Base-by-base conservation (phyloP, 2,113 vertebrate species). In the Cranoglanis bouderius region DNA sequence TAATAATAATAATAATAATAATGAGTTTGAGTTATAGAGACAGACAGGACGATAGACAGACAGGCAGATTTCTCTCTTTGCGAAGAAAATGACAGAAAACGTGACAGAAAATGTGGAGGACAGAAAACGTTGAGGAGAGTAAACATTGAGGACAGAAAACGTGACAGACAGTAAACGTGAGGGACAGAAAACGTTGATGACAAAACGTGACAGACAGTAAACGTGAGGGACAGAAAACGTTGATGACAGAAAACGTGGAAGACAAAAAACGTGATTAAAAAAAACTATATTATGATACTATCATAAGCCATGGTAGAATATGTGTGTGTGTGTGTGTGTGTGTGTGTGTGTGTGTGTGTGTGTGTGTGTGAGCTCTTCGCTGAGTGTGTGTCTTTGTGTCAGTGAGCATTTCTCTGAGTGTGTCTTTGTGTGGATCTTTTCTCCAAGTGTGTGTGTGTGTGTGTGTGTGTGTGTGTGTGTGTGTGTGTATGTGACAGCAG, bases 401-500 rank as follows among this genome's bases (percentile, higher is more conserved):
- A 6, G 6, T 78, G n/a, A 77, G 59, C 40, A 78, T 59, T 75
- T 75, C 24, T 1, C 43, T 29, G 19, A 57, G 24, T 67, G 67
- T 72, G 32, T n/a, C 19, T 67, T 72, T 77, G 85, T 80, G 19
- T 21, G 26, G 38, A 46, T 46, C 24, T 49, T 49, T 49, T 14
- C 40, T 77, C 12, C 43, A 14, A 14, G 40, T 77, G 65, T 57
- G 80, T 84, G 67, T 63, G n/a, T n/a, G n/a, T n/a, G n/a, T 43
- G 81, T 72, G 40, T 32, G 35, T 83, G 65, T 53, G 35, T 82
- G 72, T 82, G 86, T 83, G 67, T 49, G 65, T 46, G 26, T 38
- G 57, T 49, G 57, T 67, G 26, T 80, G 86, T 61, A 53, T 86
- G 70, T 78, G 38, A 87, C 85, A 87, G 74, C 74, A 80, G 74